phyloP scores from a whole-genome alignment of 2,888 invertebrate species.

The Cremastinae sp. region DNA sequence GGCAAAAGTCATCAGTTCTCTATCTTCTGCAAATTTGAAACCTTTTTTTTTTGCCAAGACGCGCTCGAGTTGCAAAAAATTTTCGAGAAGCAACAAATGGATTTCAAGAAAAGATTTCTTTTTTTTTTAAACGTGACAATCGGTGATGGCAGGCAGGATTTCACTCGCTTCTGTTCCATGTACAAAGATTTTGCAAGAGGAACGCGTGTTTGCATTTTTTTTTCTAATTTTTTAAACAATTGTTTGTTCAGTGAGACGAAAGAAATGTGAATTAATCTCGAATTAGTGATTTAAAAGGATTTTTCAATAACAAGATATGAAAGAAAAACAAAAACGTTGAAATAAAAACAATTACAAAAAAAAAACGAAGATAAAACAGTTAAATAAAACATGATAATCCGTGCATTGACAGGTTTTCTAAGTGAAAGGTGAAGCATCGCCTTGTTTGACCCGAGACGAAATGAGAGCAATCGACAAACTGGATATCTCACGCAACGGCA shows the following conservation, averaged over 20 bases:
- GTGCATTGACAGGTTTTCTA: constrained; percentile 80
- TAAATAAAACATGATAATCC: constrained; percentile 74
- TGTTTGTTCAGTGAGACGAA: constrained; percentile 1
- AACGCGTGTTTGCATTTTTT: not conserved
- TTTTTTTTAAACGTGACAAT: constrained; percentile 20
- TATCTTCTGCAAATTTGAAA: not conserved
- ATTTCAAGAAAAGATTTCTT: constrained; percentile 17
- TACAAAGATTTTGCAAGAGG: not conserved
- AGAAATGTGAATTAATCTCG: constrained; percentile 28
- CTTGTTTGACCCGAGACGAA: constrained; percentile 74
- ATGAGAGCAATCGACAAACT: constrained; percentile 73
- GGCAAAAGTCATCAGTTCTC: constrained; percentile 18
- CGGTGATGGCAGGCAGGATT: constrained; percentile 6
- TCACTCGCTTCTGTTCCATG: not conserved
- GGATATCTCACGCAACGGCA: constrained; percentile 69
- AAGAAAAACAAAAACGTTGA: constrained; percentile 22
- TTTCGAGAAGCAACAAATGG: constrained; percentile 15
- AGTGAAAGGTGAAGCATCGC: constrained; percentile 78
- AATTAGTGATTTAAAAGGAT: constrained; percentile 13
- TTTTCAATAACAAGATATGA: constrained; percentile 15
- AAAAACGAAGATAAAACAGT: constrained; percentile 61
- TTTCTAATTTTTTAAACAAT: not conserved
- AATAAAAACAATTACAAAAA: constrained; percentile 16
- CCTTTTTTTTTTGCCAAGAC: constrained; percentile 6
- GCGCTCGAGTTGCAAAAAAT: constrained; percentile 26